These are phyloP conservation scores for Microchirus variegatus DNA, from an alignment of 2,797 vertebrate genomes.

Conservation along the genomic window DNA sequence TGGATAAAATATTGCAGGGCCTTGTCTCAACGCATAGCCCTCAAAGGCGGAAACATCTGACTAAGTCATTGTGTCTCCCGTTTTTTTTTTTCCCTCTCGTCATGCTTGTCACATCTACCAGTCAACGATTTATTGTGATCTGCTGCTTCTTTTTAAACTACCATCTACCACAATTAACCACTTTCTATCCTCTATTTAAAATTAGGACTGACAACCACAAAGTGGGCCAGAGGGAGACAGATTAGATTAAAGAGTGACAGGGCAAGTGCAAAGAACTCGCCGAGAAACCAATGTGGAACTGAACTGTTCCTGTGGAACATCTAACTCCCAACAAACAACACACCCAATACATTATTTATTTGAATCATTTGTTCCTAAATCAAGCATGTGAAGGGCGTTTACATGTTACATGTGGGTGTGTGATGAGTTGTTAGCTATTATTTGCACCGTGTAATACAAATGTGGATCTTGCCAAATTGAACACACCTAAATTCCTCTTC, in stretches of 20 bases:
- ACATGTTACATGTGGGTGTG: too few species aligned
- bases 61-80: constrained; percentile 25
- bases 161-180: constrained; percentile 29
- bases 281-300: constrained; percentile 17
- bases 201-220: constrained; percentile 57
- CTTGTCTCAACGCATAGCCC: constrained; percentile 24
- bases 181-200: constrained; percentile 28
- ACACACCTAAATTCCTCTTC: too few species aligned
- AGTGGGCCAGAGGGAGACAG: constrained; percentile 48
- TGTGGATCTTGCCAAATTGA: too few species aligned
- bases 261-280: constrained; percentile 36
- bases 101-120: constrained; percentile 42
- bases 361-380: background rate
- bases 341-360: background rate
- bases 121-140: constrained; percentile 37
- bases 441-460: too few species aligned
- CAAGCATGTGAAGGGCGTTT: too few species aligned
- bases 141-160: constrained; percentile 31
- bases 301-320: background rate
- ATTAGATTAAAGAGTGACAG: constrained; percentile 54
- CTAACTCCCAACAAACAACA: too few species aligned
- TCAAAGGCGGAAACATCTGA: constrained; percentile 3
- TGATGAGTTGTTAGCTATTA: too few species aligned
- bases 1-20: constrained; percentile 7
- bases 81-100: constrained; percentile 29